phyloP scores from a whole-genome alignment of 1,140 invertebrate genomes.

The Trypoxylus dichotomus region DNA sequence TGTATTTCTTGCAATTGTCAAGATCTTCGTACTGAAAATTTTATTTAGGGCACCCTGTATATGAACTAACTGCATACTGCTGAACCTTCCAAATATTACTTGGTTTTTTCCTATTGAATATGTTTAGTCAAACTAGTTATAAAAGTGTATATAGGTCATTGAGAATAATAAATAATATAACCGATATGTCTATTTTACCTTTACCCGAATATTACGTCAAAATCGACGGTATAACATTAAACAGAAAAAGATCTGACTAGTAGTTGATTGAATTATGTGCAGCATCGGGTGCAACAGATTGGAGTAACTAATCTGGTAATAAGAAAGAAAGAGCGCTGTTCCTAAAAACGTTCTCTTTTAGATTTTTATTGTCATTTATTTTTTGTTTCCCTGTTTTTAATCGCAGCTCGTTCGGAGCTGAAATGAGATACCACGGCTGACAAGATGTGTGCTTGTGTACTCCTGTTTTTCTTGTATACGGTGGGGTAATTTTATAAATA shows the following conservation, averaged over 20 bases:
- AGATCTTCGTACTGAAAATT: no score
- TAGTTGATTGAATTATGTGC: neutral
- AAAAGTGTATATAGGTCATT: no score
- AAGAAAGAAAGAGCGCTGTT: neutral
- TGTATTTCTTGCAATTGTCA: no score
- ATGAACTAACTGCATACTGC: no score
- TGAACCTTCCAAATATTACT: no score
- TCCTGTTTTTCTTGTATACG: conserved; percentile 27
- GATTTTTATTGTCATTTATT: conserved; percentile 1
- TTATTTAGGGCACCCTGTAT: no score
- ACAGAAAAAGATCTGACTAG: neutral
- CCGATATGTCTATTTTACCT: no score
- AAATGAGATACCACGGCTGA: conserved; percentile 16
- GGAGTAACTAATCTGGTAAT: neutral
- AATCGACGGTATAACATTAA: no score
- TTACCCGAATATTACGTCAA: no score
- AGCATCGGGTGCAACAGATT: neutral
- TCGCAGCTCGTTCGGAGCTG: neutral
- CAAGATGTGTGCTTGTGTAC: conserved; percentile 22
- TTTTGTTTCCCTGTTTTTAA: neutral
- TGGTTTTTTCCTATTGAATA: no score
- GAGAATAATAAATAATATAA: no score
- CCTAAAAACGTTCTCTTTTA: neutral
- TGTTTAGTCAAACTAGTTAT: no score
- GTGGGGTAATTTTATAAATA: conserved; percentile 31